phyloP scores from a whole-genome alignment of 2,113 vertebrate species.

The Nerophis ophidion region DNA sequence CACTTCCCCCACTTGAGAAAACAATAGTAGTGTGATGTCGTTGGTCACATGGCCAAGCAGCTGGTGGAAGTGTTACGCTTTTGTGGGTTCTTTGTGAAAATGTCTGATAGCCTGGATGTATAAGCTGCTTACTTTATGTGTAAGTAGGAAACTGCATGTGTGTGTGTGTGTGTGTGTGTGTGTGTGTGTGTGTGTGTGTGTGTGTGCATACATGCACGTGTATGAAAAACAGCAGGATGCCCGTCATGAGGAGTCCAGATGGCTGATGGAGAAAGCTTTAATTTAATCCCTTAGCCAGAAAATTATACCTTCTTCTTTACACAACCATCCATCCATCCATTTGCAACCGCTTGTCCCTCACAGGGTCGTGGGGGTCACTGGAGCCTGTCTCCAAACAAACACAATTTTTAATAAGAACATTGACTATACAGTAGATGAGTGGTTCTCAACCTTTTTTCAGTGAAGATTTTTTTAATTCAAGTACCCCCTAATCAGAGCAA shows the following conservation, averaged over 20 bases:
- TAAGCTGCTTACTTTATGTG: constrained; percentile 50
- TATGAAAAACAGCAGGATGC: constrained; percentile 50
- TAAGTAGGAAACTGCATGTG: constrained; percentile 16
- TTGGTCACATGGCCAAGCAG: constrained; percentile 16
- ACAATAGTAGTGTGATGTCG: constrained; percentile 25
- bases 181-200: constrained; percentile 14
- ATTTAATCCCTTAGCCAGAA: constrained; percentile 60
- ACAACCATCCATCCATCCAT: too few relatives aligned
- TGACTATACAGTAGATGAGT: too few relatives aligned
- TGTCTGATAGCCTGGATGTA: constrained; percentile 13
- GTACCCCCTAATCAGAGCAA: too few relatives aligned
- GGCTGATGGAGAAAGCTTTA: constrained; percentile 56
- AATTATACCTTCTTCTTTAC: constrained; percentile 31
- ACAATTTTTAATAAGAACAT: too few relatives aligned
- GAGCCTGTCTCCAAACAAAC: too few relatives aligned
- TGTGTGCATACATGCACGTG: constrained; percentile 18
- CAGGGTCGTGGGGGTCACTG: too few relatives aligned
- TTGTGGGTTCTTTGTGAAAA: constrained; percentile 2
- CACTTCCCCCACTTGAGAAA: constrained; percentile 36
- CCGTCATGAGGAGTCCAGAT: constrained; percentile 65
- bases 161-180: constrained; percentile 26
- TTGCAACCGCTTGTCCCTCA: too few relatives aligned
- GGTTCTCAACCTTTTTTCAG: too few relatives aligned
- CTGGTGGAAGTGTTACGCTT: not conserved
- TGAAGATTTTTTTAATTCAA: too few relatives aligned